Percentiles rank a stretch among this genome's conserved stretches.
phyloP scores from a whole-genome alignment of 2,888 invertebrate species.

The Patella ulyssiponensis region DNA sequence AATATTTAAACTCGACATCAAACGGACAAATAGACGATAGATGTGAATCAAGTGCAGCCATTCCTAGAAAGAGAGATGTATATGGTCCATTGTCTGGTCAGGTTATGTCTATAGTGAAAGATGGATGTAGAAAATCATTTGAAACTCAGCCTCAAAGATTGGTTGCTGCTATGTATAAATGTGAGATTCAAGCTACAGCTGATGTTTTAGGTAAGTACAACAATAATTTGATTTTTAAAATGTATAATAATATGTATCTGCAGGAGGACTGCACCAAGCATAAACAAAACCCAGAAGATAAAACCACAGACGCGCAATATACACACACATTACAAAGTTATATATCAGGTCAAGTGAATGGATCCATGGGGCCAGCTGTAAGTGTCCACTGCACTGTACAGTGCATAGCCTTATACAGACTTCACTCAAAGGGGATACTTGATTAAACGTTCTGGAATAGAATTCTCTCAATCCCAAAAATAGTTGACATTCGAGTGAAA shows the following conservation, averaged over 20 bases:
- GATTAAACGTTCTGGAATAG: too few relatives aligned
- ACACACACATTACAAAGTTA: too few relatives aligned
- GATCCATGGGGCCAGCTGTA: too few relatives aligned
- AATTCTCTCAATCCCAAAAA: too few relatives aligned
- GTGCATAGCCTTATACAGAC: too few relatives aligned
- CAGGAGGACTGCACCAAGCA: too few relatives aligned
- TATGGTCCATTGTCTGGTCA: slow-evolving; percentile 79
- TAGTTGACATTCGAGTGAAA: too few relatives aligned
- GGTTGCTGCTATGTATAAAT: slow-evolving; percentile 94
- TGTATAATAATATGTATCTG: neutral
- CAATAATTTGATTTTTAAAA: neutral
- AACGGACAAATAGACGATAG: neutral
- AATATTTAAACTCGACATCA: slow-evolving; percentile 41
- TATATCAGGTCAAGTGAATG: too few relatives aligned
- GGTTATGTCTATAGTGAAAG: slow-evolving; percentile 91
- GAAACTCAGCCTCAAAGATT: slow-evolving; percentile 90
- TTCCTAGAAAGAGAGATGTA: slow-evolving; percentile 24
- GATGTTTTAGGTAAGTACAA: slow-evolving; percentile 85
- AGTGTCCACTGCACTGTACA: too few relatives aligned
- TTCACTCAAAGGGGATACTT: too few relatives aligned
- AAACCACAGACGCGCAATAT: too few relatives aligned
- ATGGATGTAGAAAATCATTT: slow-evolving; percentile 89
- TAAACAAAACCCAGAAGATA: too few relatives aligned
- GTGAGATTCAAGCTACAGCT: slow-evolving; percentile 86
- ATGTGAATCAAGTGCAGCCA: neutral